Evolutionary conservation across 2,888 invertebrate genomes (phyloP), one percentile per base, ranked within the genome.

Genomic region (Nemotelus pantherinus): DNA sequence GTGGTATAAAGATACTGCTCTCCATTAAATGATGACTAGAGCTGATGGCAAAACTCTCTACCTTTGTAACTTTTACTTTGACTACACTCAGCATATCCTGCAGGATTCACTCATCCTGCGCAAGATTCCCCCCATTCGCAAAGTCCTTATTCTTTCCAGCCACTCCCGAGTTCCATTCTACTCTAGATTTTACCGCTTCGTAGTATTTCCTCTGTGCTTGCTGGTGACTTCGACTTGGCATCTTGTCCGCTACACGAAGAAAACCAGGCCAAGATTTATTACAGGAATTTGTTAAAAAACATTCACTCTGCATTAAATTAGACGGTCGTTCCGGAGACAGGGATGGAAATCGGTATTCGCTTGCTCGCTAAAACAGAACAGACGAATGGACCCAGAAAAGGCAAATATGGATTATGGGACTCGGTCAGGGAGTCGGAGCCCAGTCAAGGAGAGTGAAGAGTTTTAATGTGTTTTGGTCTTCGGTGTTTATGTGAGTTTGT

Each of bases 261-360:
- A 41, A n/a, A 45, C 25, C 44, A 45, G 3, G 65, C 44, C 10
- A 55, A 71, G 71, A 71, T 71, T 71, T 71, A 71, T 71, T 71
- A 71, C 57, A 71, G 71, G 71, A 71, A 71, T 71, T 71, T 71
- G 71, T 71, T 71, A 71, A 71, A 68, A 71, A 71, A 71, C 71
- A 57, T 71, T 71, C 71, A 71, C 71, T 71, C 57, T 71, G 71
- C 71, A 71, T 71, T 71, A 71, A 71, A 71, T 71, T 71, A 71
- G 71, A 71, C 44, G 71, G 71, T 71, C 71, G 71, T 71, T 71
- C 57, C 65, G 65, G 55, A 25, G 25, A 25, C 25, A 25, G 25
- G 25, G 25, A 25, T 53, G 45, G 25, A 71, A 71, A 71, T 71
- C 71, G 41, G 57, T 57, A 57, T n/a, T 44, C 48, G 43, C 64